Evolutionary conservation across 2,797 vertebrate genomes (phyloP), one percentile per base, ranked within the genome.

Genomic region (Melanotaenia pygmaea): DNA sequence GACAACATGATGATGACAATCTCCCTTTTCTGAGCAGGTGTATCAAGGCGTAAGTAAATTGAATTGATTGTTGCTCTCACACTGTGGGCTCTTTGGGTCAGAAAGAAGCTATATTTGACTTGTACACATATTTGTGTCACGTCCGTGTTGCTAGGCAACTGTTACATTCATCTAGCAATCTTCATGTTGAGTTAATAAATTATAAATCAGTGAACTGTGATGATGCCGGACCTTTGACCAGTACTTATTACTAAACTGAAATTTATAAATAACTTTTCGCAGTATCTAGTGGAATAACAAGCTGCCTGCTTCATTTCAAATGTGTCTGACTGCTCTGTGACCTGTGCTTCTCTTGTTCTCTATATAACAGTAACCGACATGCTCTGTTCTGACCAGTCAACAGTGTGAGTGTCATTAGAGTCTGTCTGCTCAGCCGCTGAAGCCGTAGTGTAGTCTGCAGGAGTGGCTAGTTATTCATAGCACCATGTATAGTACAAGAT

Each of bases 111-210:
- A 51, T 64, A 22, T 82, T 71, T 69, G 74, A 84, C 77, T 71
- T 47, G 40, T 63, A 69, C 73, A 65, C 78, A 67, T 74, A 85
- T 80, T 81, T 72, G 76, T 76, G 70, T 35, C 64, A 75, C 73
- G 70, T 82, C 81, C 1, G 40, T 79, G 91, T 92, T 92, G 88
- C 91, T 79, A 90, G 76, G 91, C 85, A 92, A 91, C 91, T 56
- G 82, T 68, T 75, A 70, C 80, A 59, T 72, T 89, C 80, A 79
- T 86, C 58, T 70, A 70, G 61, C 72, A 68, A 62, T 86, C 79
- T 58, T 81, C 73, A 65, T 57, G 54, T 76, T 47, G 65, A 69
- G 63, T 83, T 82, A 37, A 87, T 90, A 76, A 84, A 89, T 91
- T 76, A 88, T 88, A 75, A 70, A 88, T 79, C 67, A 66, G 59